Evolutionary conservation across 2,797 vertebrate genomes (phyloP).

Genomic region (Ceyx erithaca): DNA sequence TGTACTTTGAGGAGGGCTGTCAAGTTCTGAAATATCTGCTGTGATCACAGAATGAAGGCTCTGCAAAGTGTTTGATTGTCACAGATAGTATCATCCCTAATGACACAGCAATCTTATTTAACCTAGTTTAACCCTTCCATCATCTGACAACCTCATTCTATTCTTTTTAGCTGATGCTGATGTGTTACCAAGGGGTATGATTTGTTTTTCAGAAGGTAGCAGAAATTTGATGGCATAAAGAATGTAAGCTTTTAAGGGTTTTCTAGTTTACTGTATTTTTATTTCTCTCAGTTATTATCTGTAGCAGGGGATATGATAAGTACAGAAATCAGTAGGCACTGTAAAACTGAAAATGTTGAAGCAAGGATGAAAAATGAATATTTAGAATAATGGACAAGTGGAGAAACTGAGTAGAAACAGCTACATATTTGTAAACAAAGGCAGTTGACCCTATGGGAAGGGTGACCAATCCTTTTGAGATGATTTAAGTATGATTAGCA

Average conservation of each 20-base stretch:
- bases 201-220: not conserved
- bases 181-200: not conserved
- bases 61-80: conserved; percentile 4
- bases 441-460: not conserved
- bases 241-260: not conserved
- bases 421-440: not conserved
- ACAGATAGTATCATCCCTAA: not conserved
- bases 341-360: not conserved
- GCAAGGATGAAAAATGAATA: not conserved
- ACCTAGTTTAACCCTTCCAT: not conserved
- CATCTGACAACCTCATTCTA: not conserved
- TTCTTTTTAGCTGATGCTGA: not conserved
- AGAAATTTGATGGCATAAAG: not conserved
- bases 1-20: not conserved
- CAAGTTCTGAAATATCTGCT: not conserved
- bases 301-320: not conserved
- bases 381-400: not conserved
- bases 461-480: not conserved
- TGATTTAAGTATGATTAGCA: not conserved
- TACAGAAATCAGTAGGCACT: not conserved
- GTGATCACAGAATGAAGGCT: not conserved
- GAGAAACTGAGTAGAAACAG: not conserved
- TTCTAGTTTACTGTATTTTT: not conserved
- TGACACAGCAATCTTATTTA: not conserved
- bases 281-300: not conserved